Evolutionary conservation across 2,797 vertebrate species (phyloP).

Genomic region (Typhlichthys subterraneus): DNA sequence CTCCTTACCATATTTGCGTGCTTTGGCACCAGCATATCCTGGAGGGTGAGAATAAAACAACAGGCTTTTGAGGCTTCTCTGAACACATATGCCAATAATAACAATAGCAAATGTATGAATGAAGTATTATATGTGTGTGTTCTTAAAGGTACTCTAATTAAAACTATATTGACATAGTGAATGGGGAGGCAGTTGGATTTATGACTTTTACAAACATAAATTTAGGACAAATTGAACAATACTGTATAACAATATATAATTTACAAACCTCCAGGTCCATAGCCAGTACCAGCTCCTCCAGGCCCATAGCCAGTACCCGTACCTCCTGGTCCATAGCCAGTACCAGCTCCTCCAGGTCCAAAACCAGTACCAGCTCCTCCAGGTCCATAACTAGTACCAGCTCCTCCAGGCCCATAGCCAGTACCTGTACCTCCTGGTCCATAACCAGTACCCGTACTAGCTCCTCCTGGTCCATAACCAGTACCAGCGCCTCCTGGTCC

Average conservation of each 20-base stretch:
- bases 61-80: not conserved
- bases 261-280: constrained; percentile 42
- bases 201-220: too few relatives aligned
- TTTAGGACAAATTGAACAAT: not conserved
- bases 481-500: constrained; percentile 22
- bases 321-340: constrained; percentile 1
- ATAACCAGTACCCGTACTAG: constrained; percentile 15
- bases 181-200: too few relatives aligned
- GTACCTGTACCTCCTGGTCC: constrained; percentile 28
- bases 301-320: constrained; percentile 37
- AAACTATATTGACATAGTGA: too few relatives aligned
- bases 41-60: constrained; percentile 21
- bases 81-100: too few relatives aligned
- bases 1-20: constrained; percentile 76
- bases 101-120: too few relatives aligned
- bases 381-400: constrained; percentile 23
- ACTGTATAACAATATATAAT: not conserved
- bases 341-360: constrained; percentile 41
- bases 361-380: constrained; percentile 29
- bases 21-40: constrained; percentile 75
- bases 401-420: constrained; percentile 27
- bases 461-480: not conserved
- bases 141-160: too few relatives aligned
- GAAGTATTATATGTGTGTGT: too few relatives aligned
- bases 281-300: constrained; percentile 22